A percentile compares a stretch with the other conserved stretches of the same genome.
Evolutionary conservation across 2,113 vertebrate genomes (phyloP).

Genomic region (zebrafish (Danio rerio)): DNA sequence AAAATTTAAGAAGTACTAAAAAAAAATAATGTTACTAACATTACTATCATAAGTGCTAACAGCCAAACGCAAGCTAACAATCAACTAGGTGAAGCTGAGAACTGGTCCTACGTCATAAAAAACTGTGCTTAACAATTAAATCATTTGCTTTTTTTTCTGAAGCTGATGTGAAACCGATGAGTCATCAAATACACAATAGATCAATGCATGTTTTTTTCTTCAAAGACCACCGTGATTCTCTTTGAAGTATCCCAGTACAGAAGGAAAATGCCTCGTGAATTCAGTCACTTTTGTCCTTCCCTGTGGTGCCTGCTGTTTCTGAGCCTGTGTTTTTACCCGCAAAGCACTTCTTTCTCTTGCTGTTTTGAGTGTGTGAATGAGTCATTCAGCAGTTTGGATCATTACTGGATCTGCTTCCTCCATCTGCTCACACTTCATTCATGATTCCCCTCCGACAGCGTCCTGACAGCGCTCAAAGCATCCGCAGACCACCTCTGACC

Average conservation of each 20-base stretch:
- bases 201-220: background rate
- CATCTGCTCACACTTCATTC: constrained; percentile 57
- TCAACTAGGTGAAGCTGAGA: too few species aligned
- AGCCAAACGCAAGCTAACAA: too few species aligned
- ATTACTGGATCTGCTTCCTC: constrained; percentile 60
- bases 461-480: constrained; percentile 51
- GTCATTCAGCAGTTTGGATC: constrained; percentile 61
- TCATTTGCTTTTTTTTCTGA: background rate
- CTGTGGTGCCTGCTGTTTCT: background rate
- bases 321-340: background rate
- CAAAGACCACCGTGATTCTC: background rate
- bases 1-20: too few species aligned
- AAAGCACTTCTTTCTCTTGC: background rate
- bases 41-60: too few species aligned
- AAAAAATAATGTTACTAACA: too few species aligned
- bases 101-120: too few species aligned
- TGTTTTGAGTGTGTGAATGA: constrained; percentile 53
- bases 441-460: constrained; percentile 64
- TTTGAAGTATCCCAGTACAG: background rate
- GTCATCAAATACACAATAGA: background rate
- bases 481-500: background rate
- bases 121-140: background rate
- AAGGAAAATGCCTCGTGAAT: background rate
- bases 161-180: background rate
- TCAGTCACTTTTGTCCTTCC: background rate